Conservation (phyloP, 2,888 invertebrate species). For the Rosalia funebris region DNA sequence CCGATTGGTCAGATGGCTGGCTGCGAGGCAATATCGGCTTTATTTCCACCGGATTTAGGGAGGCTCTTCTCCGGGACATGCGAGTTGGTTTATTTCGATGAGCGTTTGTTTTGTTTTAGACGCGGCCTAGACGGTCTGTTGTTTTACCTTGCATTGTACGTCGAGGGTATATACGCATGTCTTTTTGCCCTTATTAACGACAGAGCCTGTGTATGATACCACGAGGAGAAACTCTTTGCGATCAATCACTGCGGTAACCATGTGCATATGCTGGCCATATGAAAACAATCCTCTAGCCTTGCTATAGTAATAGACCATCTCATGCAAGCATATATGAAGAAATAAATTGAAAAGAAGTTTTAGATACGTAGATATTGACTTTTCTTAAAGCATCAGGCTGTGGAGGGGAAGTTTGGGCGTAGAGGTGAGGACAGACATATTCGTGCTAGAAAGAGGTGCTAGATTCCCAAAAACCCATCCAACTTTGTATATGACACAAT, state of each 20-base stretch:
- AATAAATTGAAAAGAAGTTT: too few relatives aligned
- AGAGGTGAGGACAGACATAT: too few relatives aligned
- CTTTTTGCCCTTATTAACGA: constrained; percentile 24
- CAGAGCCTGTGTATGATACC: constrained; percentile 16
- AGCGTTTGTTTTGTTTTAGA: constrained; percentile 46
- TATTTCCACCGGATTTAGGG: constrained; percentile 2
- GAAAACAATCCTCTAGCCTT: too few relatives aligned
- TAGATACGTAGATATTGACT: too few relatives aligned
- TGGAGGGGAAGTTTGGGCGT: too few relatives aligned
- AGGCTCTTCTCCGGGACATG: not conserved
- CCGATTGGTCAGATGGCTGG: constrained; percentile 26
- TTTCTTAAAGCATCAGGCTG: too few relatives aligned
- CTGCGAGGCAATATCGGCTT: constrained; percentile 16
- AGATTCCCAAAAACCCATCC: too few relatives aligned
- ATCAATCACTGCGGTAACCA: constrained; percentile 9
- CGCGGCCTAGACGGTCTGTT: constrained; percentile 46
- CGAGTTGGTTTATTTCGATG: constrained; percentile 47
- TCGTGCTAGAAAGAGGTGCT: too few relatives aligned
- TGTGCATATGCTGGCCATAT: too few relatives aligned
- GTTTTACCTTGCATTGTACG: constrained; percentile 30
- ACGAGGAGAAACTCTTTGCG: constrained; percentile 8
- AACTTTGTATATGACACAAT: too few relatives aligned
- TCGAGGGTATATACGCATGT: not conserved
- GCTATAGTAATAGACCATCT: too few relatives aligned
- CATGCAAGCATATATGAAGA: too few relatives aligned